Percentiles rank a stretch among this genome's conserved stretches.
phyloP scores from a whole-genome alignment of 1,140 invertebrate genomes.

The Argopecten irradians region DNA sequence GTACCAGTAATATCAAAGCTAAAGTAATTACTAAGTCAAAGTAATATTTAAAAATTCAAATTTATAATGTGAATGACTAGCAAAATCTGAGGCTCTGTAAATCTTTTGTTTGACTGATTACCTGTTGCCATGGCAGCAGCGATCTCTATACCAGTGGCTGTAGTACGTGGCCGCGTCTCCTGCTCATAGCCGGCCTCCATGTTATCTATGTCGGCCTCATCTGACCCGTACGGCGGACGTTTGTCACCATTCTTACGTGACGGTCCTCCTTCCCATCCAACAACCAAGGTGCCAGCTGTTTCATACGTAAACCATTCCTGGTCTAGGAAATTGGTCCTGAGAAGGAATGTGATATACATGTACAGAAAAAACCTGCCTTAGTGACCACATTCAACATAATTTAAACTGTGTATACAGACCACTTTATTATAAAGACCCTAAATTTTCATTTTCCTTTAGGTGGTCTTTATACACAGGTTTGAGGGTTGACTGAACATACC shows the following conservation, averaged over 20 bases:
- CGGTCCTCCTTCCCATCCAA: slow-evolving; percentile 74
- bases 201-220: slow-evolving; percentile 43
- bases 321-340: slow-evolving; percentile 71
- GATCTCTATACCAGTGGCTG: slow-evolving; percentile 71
- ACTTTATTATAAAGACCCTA: too few species aligned
- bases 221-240: not conserved
- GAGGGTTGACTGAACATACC: too few species aligned
- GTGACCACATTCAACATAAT: too few species aligned
- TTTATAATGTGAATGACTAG: too few species aligned
- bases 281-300: slow-evolving; percentile 72
- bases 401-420: too few species aligned
- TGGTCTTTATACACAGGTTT: too few species aligned
- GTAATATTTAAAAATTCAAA: too few species aligned
- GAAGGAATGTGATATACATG: slow-evolving; percentile 20
- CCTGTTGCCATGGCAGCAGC: slow-evolving; percentile 74
- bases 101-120: slow-evolving; percentile 33
- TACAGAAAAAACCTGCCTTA: not conserved
- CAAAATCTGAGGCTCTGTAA: not conserved
- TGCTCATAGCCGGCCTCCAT: slow-evolving; percentile 56
- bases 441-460: too few species aligned
- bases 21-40: too few species aligned
- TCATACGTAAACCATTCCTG: slow-evolving; percentile 76
- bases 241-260: slow-evolving; percentile 25
- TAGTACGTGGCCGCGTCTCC: slow-evolving; percentile 58
- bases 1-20: too few species aligned